These are phyloP conservation scores for Eucera pruinosa DNA, from an alignment of 2,888 invertebrate genomes.

Conservation along the genomic window DNA sequence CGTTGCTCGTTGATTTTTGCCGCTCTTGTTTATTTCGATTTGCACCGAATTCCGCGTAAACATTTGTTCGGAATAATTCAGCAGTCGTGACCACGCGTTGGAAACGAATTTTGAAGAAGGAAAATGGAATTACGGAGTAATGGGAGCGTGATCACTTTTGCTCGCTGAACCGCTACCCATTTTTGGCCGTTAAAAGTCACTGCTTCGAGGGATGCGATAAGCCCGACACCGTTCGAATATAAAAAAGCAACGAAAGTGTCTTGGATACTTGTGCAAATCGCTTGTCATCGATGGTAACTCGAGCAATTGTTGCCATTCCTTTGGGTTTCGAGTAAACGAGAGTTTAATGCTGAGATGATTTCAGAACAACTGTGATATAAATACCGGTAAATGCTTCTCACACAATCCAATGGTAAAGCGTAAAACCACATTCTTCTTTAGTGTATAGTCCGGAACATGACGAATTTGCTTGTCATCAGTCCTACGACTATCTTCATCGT, in stretches of 20 bases:
- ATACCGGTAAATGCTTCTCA: constrained; percentile 33
- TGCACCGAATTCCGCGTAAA: neutral
- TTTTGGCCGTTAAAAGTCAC: constrained; percentile 66
- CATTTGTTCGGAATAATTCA: constrained; percentile 11
- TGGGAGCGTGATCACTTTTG: constrained; percentile 47
- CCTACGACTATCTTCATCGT: too few relatives aligned
- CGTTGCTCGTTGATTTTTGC: constrained; percentile 14
- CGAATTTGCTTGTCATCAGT: too few relatives aligned
- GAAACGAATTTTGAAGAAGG: constrained; percentile 11
- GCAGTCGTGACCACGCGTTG: neutral
- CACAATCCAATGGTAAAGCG: neutral
- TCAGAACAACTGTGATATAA: constrained; percentile 50
- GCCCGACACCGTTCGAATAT: constrained; percentile 65
- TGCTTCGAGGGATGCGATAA: constrained; percentile 59
- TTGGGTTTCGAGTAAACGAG: constrained; percentile 46
- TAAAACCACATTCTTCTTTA: too few relatives aligned
- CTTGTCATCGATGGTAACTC: constrained; percentile 50
- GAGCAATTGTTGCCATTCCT: constrained; percentile 42
- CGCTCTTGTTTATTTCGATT: neutral
- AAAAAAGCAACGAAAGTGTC: constrained; percentile 48
- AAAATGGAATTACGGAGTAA: constrained; percentile 21
- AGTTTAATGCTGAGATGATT: constrained; percentile 57
- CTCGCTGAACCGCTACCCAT: constrained; percentile 47
- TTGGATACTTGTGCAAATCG: constrained; percentile 62
- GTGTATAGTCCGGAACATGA: too few relatives aligned